These are phyloP conservation scores for Cremastobaeus sp. DNA, from an alignment of 2,888 invertebrate species.

Conservation along the genomic window DNA sequence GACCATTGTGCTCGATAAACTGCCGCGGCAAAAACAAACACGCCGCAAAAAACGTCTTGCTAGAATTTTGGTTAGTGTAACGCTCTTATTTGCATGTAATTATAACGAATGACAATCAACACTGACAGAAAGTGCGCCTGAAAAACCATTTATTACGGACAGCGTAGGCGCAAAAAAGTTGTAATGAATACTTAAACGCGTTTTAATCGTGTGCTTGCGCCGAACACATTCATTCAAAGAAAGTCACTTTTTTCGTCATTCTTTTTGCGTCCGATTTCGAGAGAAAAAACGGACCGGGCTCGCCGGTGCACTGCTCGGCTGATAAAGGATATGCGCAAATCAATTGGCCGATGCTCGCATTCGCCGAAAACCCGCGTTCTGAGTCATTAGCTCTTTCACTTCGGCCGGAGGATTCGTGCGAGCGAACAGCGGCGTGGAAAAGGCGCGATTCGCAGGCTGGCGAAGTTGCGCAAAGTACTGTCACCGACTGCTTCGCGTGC, in stretches of 20 bases:
- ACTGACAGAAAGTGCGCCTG: slow-evolving; percentile 2
- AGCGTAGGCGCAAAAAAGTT: background rate
- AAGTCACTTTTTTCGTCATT: slow-evolving; percentile 5
- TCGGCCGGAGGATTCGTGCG: no score
- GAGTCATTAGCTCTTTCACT: slow-evolving; percentile 42
- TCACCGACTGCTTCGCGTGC: slow-evolving; percentile 21
- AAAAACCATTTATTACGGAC: slow-evolving; percentile 13
- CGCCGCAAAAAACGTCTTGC: no score
- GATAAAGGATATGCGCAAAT: slow-evolving; percentile 25
- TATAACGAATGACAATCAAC: background rate
- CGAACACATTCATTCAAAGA: background rate
- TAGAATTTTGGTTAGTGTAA: no score
- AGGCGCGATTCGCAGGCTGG: slow-evolving; percentile 37
- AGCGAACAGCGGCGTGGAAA: no score
- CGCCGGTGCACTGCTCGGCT: no score
- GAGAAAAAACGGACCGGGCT: no score
- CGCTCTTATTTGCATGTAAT: no score
- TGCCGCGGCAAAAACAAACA: no score
- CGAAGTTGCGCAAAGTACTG: slow-evolving; percentile 41
- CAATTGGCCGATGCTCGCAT: slow-evolving; percentile 10
- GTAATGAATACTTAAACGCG: slow-evolving; percentile 6
- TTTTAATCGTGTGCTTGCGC: slow-evolving; percentile 9
- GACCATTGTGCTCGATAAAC: no score
- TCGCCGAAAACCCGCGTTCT: slow-evolving; percentile 24
- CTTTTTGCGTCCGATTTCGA: no score